phyloP scores from a whole-genome alignment of 2,113 vertebrate species.

The Bos indicus region DNA sequence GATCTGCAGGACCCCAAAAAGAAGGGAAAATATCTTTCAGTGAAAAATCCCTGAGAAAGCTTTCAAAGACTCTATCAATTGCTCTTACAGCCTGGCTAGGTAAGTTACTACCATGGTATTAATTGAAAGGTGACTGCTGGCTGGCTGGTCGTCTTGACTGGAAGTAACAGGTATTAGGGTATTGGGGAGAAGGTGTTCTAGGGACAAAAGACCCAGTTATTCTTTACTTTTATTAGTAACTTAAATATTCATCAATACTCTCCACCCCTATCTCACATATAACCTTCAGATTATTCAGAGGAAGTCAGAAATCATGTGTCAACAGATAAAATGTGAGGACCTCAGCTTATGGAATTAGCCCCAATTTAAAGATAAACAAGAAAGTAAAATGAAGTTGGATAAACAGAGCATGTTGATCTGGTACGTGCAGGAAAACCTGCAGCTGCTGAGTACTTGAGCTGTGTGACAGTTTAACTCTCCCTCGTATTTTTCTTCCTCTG shows the following conservation, averaged over 20 bases:
- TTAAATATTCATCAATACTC: neutral
- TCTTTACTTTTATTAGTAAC: neutral
- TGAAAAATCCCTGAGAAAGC: neutral
- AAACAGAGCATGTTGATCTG: neutral
- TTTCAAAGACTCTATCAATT: neutral
- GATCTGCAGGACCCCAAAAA: slow-evolving; percentile 78
- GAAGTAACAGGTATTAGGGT: neutral
- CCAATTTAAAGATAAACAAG: neutral
- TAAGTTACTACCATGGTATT: neutral
- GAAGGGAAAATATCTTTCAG: neutral
- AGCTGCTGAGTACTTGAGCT: neutral
- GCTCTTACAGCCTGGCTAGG: neutral
- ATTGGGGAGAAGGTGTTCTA: neutral
- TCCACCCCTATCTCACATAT: neutral
- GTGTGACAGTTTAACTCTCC: neutral
- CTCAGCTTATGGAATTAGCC: neutral
- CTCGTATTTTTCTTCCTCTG: neutral
- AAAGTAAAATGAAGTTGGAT: neutral
- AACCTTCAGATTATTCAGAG: neutral
- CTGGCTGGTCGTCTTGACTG: neutral
- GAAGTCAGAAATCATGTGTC: neutral
- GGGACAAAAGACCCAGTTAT: neutral
- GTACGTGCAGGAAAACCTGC: neutral
- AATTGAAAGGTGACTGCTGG: neutral
- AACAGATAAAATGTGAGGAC: neutral